Evolutionary conservation across 1,140 invertebrate species (phyloP), one percentile per base, ranked within the genome.

Genomic region (Pectinophora gossypiella): DNA sequence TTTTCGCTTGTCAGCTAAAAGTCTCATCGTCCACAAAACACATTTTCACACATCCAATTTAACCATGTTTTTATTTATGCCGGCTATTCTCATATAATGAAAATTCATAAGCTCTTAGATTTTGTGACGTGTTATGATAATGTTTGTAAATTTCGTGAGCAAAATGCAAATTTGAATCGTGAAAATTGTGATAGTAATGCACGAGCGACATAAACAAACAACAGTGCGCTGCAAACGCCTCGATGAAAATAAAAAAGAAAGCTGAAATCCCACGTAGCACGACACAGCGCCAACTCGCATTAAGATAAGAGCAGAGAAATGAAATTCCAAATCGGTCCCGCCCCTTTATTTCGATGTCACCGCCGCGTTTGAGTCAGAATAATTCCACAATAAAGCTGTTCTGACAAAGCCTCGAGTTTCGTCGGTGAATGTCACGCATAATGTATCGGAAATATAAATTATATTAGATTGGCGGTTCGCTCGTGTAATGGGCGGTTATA

Each of bases 381-480:
- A 58, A 62, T 61, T 59, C 49, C 59, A 60, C 59, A 64, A 60
- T 64, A 69, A 63, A 63, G 44, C 59, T 59, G 64, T 66, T 59
- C 56, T 58, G 59, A 67, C 64, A 67, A 55, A 61, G 51, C 54
- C 43, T 53, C 49, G 38, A 62, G 49, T 54, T 64, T 52, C 45
- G 49, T 63, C 61, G 50, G 61, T 51, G 47, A 66, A 64, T 66
- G 67, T 68, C 62, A 63, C 61, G 66, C 64, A 68, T 77, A 77
- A 72, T 74, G 61, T 70, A 76, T 70, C 65, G 70, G 72, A 81
- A 73, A 70, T 76, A 76, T 75, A 72, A 78, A 81, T 78, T 72
- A 75, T 75, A 75, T 73, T 72, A 73, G 67, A 78, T 76, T 73
- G 61, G 61, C 57, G 73, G 75, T 74, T 74, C 40, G 54, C 47